Evolutionary conservation across 2,888 invertebrate genomes (phyloP), one percentile per base, ranked within the genome.

Genomic region (Xanthia icteritia): DNA sequence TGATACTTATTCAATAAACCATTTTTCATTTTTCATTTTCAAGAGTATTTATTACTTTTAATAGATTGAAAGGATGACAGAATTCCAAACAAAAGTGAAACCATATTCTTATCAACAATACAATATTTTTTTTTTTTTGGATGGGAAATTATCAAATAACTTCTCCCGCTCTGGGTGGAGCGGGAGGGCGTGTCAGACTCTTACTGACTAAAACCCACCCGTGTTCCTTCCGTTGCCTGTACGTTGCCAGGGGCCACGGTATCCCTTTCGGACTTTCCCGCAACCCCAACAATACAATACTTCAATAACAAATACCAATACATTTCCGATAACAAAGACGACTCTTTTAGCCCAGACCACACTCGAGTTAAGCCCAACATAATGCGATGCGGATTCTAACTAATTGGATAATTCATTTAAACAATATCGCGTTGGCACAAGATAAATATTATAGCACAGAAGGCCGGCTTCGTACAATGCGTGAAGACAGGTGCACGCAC

Each of bases 341-440:
- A 23, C 27, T 17, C n/a, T 64, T 67, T 48, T 51, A 65, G 39
- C 17, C 9, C 13, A 23, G 23, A 61, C 54, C 20, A 61, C 23
- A 56, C 42, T 56, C 36, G 31, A 68, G 20, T n/a, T 79, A 78
- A 85, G 72, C 73, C 67, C 58, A 60, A 65, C 68, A 67, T 69
- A 83, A 80, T 77, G 48, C 76, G 69, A 63, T 45, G 73, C 48
- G 48, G 79, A 86, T 83, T 78, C 77, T 65, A 73, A 77, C 73
- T 77, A 87, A 86, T 87, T 87, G 79, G 73, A 80, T 86, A 74
- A 87, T 87, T 76, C 70, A 82, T 83, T 86, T 77, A 76, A 85
- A 85, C 79, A 85, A 79, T 80, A 87, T 72, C 75, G 71, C 61
- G 56, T 60, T 68, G 20, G n/a, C 78, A 45, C 61, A 63, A 17